phyloP scores from a whole-genome alignment of 2,113 vertebrate species.

The Oryzias melastigma region DNA sequence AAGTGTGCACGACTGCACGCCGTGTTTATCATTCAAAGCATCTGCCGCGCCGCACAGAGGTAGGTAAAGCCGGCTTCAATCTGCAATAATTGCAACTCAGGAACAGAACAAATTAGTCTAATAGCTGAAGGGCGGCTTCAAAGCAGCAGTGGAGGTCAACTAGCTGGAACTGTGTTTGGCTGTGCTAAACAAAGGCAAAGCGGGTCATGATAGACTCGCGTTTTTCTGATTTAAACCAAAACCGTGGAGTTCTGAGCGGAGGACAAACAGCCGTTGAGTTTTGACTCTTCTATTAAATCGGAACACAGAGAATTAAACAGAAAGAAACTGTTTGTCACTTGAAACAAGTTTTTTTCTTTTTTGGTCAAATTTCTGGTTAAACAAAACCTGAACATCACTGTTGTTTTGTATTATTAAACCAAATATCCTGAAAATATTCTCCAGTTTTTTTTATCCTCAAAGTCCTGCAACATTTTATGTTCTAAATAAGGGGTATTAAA shows the following conservation, averaged over 20 bases:
- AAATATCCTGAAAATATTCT: too few relatives aligned
- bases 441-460: too few relatives aligned
- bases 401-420: too few relatives aligned
- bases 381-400: too few relatives aligned
- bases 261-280: constrained; percentile 1
- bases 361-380: too few relatives aligned
- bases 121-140: constrained; percentile 55
- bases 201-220: not conserved
- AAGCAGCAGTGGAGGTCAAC: constrained; percentile 57
- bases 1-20: not conserved
- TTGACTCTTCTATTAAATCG: not conserved
- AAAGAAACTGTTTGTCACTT: not conserved
- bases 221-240: constrained; percentile 1
- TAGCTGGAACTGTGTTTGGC: constrained; percentile 19
- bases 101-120: constrained; percentile 56
- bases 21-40: constrained; percentile 38
- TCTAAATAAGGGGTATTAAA: too few relatives aligned
- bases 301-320: too few relatives aligned
- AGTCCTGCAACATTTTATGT: too few relatives aligned
- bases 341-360: too few relatives aligned
- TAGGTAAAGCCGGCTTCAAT: constrained; percentile 14
- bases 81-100: constrained; percentile 54
- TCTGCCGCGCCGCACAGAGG: constrained; percentile 26
- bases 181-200: constrained; percentile 42
- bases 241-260: constrained; percentile 5